Base-by-base conservation (phyloP, 1,140 invertebrate genomes). In the Bombus vancouverensis region DNA sequence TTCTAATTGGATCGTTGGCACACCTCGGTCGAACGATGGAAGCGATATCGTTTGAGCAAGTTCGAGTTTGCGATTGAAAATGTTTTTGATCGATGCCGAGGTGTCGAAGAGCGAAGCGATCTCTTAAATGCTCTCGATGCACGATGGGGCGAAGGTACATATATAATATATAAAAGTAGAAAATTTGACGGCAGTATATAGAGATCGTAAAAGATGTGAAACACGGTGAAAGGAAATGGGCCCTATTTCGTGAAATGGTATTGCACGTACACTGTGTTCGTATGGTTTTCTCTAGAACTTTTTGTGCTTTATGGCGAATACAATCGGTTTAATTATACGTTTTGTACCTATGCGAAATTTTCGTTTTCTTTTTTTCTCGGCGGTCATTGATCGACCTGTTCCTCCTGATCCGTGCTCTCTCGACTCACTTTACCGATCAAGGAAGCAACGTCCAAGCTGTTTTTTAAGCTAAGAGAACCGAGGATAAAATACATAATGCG, bases 141-240 rank as follows among this genome's bases (percentile, higher is more conserved):
- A 86, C 77, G 78, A 92, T 85, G 80, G 91, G 90, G 77, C 87
- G 87, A 85, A 79, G 85, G 59, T 90, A 87, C 87, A 87, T 71
- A 83, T 87, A 78, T 83, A 85, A 77, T 89, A 89, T 91, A 95
- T 95, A 95, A 95, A 95, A 95, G 95, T 95, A 95, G 93, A 95
- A 95, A 95, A 95, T 92, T 94, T 90, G 76, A 88, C 85, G 90
- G 90, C 90, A 90, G 90, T 90, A 85, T 70, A 62, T 87, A 91
- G 87, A 90, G 89, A 89, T 91, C 87, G 81, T 87, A 70, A 77
- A 88, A 82, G 70, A 72, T 90, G 85, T 74, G 81, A 89, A 85
- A 91, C 89, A 71, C 80, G 89, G 76, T 86, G 76, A 90, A 88
- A 89, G 89, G 71, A 90, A 90, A 90, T 90, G 80, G 79, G 80